Evolutionary conservation across 2,888 invertebrate genomes (phyloP), one percentile per base, ranked within the genome.

Genomic region (Brachylomia viminalis): DNA sequence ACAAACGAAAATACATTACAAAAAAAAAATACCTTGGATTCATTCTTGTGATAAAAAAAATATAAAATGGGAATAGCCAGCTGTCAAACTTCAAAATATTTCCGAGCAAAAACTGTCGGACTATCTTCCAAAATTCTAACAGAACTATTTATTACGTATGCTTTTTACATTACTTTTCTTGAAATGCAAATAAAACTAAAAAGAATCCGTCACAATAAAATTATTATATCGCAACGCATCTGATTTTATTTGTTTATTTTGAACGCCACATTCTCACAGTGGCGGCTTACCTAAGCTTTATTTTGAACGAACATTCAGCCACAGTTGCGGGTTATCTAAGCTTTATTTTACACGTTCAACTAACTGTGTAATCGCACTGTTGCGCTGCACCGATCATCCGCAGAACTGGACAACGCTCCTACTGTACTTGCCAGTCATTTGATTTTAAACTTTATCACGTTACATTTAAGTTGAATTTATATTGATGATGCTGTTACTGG

Each of bases 331-430:
- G 73, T 33, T 78, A 76, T 65, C 71, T 82, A 84, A 82, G 81
- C 74, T 75, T 87, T 84, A 89, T 88, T 91, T 92, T 91, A 91
- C 89, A 90, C 89, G 91, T 85, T 85, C 88, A 88, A 81, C 89
- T 78, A 89, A 90, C 89, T 92, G 91, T 90, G 90, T 93, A 92
- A 94, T 93, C 89, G 85, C 72, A 82, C 81, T 85, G 86, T 90
- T 91, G 90, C 90, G 88, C 89, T 85, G 88, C 87, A 89, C 77
- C 88, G 90, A 85, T 76, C 90, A 83, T 83, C 82, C 83, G 90
- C 88, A 88, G 88, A 76, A 80, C 84, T 86, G 86, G 79, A 77
- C 75, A 84, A 76, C 72, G 82, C 75, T 84, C 70, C 76, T 70
- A 71, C 88, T 82, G 75, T 88, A 56, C 5, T 45, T 10, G 8